These are phyloP conservation scores for Microcebus jonahi DNA, from an alignment of 2,113 vertebrate species.

Conservation along the genomic window DNA sequence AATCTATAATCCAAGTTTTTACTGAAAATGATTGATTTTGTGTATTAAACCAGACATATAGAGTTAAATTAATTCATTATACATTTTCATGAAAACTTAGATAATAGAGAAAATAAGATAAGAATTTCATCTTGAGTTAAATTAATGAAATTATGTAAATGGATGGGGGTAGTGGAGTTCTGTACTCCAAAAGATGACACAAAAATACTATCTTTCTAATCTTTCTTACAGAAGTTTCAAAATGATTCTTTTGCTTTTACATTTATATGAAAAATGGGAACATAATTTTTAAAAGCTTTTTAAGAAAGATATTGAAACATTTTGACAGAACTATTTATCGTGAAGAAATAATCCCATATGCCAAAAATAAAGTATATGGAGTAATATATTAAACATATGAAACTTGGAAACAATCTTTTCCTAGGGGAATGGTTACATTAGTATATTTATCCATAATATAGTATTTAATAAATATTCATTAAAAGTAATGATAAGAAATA, in stretches of 20 bases:
- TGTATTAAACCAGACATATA: neutral
- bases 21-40: neutral
- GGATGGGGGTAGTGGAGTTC: neutral
- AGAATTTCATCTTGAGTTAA: constrained; percentile 25
- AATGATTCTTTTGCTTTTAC: neutral
- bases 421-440: neutral
- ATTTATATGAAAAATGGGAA: neutral
- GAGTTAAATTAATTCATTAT: neutral
- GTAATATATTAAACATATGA: neutral
- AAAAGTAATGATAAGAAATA: neutral
- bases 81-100: neutral
- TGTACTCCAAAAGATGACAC: neutral
- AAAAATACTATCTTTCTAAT: neutral
- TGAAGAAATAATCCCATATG: neutral
- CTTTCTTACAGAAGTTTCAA: neutral
- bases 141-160: neutral
- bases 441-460: neutral
- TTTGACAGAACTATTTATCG: neutral
- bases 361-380: neutral
- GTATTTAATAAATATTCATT: neutral
- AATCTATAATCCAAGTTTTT: neutral
- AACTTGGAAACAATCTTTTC: neutral
- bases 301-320: neutral
- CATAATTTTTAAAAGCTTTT: neutral
- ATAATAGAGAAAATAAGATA: neutral